Percentiles rank a stretch among this genome's conserved stretches.
Conservation (phyloP, 1,140 invertebrate species). For the Drosophila athabasca region DNA sequence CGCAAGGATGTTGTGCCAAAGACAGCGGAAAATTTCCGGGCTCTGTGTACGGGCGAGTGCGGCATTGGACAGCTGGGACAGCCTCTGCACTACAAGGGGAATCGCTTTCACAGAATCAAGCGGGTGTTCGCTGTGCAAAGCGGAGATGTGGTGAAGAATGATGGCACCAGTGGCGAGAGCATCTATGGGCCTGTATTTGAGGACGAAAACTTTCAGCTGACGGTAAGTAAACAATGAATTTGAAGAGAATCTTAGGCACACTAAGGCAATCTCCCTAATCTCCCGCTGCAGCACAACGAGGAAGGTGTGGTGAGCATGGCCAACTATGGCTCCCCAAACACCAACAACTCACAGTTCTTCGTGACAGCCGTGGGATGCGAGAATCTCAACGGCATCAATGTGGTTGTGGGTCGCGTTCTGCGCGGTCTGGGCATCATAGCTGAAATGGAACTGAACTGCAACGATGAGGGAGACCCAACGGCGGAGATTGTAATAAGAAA, state of each 20-base stretch:
- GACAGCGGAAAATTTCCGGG: slow-evolving; percentile 96
- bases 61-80: slow-evolving; percentile 88
- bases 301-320: slow-evolving; percentile 94
- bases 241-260: neutral
- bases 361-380: slow-evolving; percentile 93
- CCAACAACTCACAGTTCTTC: slow-evolving; percentile 98
- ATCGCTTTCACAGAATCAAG: slow-evolving; percentile 89
- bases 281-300: slow-evolving; percentile 84
- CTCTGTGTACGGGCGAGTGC: slow-evolving; percentile 94
- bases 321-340: slow-evolving; percentile 92
- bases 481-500: slow-evolving; percentile 88
- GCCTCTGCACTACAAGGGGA: slow-evolving; percentile 90
- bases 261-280: neutral
- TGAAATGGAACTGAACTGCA: slow-evolving; percentile 87
- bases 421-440: slow-evolving; percentile 88
- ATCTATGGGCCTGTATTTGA: slow-evolving; percentile 96
- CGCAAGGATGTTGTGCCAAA: slow-evolving; percentile 93
- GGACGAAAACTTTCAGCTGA: slow-evolving; percentile 94
- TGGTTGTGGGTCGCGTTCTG: slow-evolving; percentile 93
- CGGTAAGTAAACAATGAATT: slow-evolving; percentile 82
- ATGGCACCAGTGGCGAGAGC: slow-evolving; percentile 95
- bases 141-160: slow-evolving; percentile 89
- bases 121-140: slow-evolving; percentile 93
- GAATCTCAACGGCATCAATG: slow-evolving; percentile 95
- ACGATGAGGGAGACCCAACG: slow-evolving; percentile 85